phyloP scores from a whole-genome alignment of 2,113 vertebrate genomes.

The Herpailurus yagouaroundi region DNA sequence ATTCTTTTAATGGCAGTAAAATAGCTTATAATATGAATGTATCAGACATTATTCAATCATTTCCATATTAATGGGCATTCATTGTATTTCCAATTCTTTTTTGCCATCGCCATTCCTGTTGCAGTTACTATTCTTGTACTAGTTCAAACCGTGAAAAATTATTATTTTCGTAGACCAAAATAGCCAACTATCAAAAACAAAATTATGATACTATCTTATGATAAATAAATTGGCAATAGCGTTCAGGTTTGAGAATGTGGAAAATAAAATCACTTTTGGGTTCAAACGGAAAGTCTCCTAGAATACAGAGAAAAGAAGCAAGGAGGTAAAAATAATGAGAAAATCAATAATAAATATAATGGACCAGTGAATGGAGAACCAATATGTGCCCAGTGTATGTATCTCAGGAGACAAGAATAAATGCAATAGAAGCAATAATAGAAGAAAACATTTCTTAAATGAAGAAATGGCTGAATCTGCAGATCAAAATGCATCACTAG shows the following conservation, averaged over 20 bases:
- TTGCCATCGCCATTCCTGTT: background rate
- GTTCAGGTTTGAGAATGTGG: background rate
- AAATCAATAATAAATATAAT: conserved; percentile 6
- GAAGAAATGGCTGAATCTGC: conserved; percentile 5
- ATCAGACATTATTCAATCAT: background rate
- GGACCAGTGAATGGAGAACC: background rate
- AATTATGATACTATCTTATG: background rate
- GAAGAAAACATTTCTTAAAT: background rate
- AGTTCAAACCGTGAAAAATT: background rate
- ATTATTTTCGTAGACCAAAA: background rate
- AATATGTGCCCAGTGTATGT: background rate
- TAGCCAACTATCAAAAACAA: background rate
- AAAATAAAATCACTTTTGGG: conserved; percentile 29
- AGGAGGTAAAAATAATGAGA: conserved; percentile 11
- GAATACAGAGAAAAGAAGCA: background rate
- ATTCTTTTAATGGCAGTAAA: background rate
- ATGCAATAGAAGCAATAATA: background rate
- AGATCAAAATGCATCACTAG: background rate
- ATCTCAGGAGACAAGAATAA: background rate
- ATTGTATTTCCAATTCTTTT: background rate
- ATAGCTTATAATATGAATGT: background rate
- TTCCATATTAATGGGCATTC: background rate
- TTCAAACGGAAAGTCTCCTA: background rate
- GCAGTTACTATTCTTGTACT: background rate
- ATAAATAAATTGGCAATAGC: background rate